Evolutionary conservation across 2,888 invertebrate species (phyloP).

Genomic region (Acanthoscelides obtectus): DNA sequence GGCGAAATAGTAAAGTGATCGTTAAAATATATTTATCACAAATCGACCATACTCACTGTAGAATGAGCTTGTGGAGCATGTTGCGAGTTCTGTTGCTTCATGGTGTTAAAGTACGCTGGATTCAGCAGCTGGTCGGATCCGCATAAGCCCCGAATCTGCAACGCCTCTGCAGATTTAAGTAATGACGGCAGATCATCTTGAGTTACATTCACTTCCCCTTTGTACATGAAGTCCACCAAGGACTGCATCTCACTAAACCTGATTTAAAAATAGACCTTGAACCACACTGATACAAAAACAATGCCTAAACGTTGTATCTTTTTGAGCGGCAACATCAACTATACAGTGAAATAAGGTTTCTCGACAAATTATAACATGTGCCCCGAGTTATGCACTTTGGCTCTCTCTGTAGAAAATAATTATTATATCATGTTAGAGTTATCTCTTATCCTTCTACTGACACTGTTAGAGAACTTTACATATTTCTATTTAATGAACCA

Average conservation of each 20-base stretch:
- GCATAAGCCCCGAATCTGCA: constrained; percentile 71
- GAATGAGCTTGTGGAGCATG: constrained; percentile 1
- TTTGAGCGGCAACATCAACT: too few species aligned
- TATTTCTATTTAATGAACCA: too few species aligned
- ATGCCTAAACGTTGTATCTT: too few species aligned
- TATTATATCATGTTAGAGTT: too few species aligned
- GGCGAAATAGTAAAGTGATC: too few species aligned
- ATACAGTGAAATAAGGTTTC: too few species aligned
- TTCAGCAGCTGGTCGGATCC: constrained; percentile 46
- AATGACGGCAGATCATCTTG: constrained; percentile 78
- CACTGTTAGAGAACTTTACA: too few species aligned
- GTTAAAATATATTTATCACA: too few species aligned
- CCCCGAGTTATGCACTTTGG: too few species aligned
- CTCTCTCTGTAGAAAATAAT: too few species aligned
- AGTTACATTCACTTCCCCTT: constrained; percentile 82
- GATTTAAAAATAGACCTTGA: constrained; percentile 8
- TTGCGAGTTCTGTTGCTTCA: constrained; percentile 26
- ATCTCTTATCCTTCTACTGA: too few species aligned
- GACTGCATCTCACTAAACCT: constrained; percentile 81
- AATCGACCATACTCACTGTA: neutral
- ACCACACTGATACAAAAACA: neutral
- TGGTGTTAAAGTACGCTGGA: constrained; percentile 42
- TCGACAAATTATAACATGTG: too few species aligned
- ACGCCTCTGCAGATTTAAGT: constrained; percentile 77
- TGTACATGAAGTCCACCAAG: constrained; percentile 86